These are phyloP conservation scores for Rhynchotus rufescens DNA, from an alignment of 2,797 vertebrate species.

Conservation along the genomic window DNA sequence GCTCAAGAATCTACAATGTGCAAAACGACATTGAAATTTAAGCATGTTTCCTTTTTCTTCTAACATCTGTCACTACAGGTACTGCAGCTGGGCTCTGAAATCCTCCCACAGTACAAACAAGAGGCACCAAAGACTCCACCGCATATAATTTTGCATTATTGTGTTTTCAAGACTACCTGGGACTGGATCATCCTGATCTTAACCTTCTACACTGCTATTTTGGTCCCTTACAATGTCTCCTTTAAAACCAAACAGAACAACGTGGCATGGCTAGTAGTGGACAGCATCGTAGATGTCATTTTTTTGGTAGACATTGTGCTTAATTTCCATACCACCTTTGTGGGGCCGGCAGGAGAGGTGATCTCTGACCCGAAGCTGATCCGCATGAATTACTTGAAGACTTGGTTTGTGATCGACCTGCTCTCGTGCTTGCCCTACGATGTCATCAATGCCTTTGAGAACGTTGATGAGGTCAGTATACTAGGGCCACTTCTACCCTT, in stretches of 20 bases:
- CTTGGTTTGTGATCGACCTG: conserved; percentile 99
- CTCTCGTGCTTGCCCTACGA: conserved; percentile 98
- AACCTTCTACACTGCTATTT: conserved; percentile 99
- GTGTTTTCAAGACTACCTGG: conserved; percentile 99
- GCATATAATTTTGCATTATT: conserved; percentile 99
- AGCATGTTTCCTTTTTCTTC: conserved; percentile 33
- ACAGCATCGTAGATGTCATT: conserved; percentile 99
- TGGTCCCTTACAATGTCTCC: conserved; percentile 99
- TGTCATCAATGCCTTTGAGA: conserved; percentile 99
- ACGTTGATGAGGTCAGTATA: conserved; percentile 96
- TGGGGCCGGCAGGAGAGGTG: conserved; percentile 97
- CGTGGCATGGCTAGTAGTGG: conserved; percentile 96
- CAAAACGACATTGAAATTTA: background rate
- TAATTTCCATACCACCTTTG: conserved; percentile 98
- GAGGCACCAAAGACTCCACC: conserved; percentile 99
- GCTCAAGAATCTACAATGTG: background rate
- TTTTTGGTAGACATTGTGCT: conserved; percentile 98
- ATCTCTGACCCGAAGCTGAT: conserved; percentile 99
- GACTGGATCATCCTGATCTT: conserved; percentile 99
- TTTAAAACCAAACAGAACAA: conserved; percentile 99
- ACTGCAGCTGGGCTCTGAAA: conserved; percentile 96
- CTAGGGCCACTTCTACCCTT: conserved; percentile 41
- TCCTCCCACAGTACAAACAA: conserved; percentile 98
- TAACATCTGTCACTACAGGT: conserved; percentile 82
- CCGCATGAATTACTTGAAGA: conserved; percentile 99